phyloP scores from a whole-genome alignment of 2,797 vertebrate species.

The Aldrovandia affinis region DNA sequence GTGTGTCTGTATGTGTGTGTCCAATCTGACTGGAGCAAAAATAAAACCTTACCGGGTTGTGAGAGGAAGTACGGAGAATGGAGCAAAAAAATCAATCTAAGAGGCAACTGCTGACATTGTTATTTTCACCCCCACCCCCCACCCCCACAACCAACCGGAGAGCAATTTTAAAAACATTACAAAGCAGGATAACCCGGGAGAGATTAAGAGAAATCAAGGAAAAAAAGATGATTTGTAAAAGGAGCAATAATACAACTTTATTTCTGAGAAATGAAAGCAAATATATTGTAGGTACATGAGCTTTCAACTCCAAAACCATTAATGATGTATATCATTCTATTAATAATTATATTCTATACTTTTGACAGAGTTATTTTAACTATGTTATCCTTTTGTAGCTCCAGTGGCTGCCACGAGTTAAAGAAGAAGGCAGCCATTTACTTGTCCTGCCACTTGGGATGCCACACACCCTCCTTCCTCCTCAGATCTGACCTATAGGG shows the following conservation, averaged over 20 bases:
- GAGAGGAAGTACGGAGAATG: not conserved
- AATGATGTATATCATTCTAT: too few relatives aligned
- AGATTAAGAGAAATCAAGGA: not conserved
- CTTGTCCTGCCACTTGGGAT: too few relatives aligned
- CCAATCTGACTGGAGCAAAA: not conserved
- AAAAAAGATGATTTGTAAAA: not conserved
- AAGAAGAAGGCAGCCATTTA: too few relatives aligned
- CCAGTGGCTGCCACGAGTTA: too few relatives aligned
- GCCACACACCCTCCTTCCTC: too few relatives aligned
- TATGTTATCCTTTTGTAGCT: too few relatives aligned
- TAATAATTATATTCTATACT: too few relatives aligned
- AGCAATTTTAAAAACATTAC: not conserved
- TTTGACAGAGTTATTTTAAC: too few relatives aligned
- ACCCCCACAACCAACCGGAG: not conserved
- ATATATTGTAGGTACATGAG: too few relatives aligned
- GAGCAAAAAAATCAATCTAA: not conserved
- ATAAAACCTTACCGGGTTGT: not conserved
- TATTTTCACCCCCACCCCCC: not conserved
- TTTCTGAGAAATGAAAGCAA: not conserved
- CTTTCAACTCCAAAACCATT: too few relatives aligned
- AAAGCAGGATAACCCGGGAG: not conserved
- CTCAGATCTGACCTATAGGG: too few relatives aligned
- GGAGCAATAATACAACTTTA: not conserved
- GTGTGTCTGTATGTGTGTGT: not conserved
- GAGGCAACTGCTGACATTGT: slow-evolving; percentile 3